Evolutionary conservation across 1,140 invertebrate genomes (phyloP), one percentile per base, ranked within the genome.

Genomic region (Tetranychus cinnabarinus): DNA sequence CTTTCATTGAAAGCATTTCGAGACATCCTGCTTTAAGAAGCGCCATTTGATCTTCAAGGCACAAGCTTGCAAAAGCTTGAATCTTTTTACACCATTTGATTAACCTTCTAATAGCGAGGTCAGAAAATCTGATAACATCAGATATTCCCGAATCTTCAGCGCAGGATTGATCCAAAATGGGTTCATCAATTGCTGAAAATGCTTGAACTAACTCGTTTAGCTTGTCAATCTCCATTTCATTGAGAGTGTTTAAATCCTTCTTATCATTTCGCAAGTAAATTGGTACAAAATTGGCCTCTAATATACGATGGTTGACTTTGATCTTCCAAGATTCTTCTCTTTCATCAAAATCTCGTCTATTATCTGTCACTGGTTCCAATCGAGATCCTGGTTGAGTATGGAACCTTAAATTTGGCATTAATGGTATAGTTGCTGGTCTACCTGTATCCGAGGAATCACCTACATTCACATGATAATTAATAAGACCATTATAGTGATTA

Each of bases 71-170:
- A 70, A 89, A 92, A 34, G 81, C 83, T 65, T 79, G 82, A 45
- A 91, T 86, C 70, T 85, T 85, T 68, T 91, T 91, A 0, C 86
- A 82, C 83, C 90, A 89, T 71, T 88, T 88, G 66, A 92, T 91
- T 33, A 93, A 74, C 45, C 88, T 75, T 60, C 88, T 74, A 65
- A 93, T 91, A 3, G 87, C 87, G 61, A 88, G 80, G 3, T 89
- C 87, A 1, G 88, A 91, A 68, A 93, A 76, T 73, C 90, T 89
- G 58, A 91, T 85, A 5, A 90, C 81, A 66, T 84, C 84, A 54
- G 88, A 73, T 1, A 90, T 71, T 45, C 31, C 13, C 5, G 50
- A 31, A 23, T 52, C 31, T 52, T 33, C 50, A 23, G 37, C 57
- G n/a, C 23, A 35, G 1, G n/a, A 45, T 23, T 23, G 57, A 42